Conservation (phyloP, 2,888 invertebrate genomes). For the Hoplodrina blanda region DNA sequence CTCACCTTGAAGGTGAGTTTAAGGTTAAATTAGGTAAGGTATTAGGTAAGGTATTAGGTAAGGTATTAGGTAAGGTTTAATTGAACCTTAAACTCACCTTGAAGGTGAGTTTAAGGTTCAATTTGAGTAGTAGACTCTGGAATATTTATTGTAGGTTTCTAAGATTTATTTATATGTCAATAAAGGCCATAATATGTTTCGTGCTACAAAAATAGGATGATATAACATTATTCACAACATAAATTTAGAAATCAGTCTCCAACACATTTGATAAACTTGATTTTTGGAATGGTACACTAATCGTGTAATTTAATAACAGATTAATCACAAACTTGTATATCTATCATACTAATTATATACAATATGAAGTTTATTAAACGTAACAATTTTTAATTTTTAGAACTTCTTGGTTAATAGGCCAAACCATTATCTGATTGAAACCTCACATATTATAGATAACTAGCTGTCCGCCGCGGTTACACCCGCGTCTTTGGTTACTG, state of each 20-base stretch:
- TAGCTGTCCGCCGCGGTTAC: too few relatives aligned
- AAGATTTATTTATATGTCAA: slow-evolving; percentile 1
- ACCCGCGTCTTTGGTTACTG: too few relatives aligned
- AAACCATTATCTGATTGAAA: slow-evolving; percentile 26
- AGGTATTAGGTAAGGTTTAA: too few relatives aligned
- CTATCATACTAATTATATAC: slow-evolving; percentile 51
- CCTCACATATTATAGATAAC: slow-evolving; percentile 9
- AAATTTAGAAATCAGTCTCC: slow-evolving; percentile 62
- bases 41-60: too few relatives aligned
- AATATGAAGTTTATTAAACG: slow-evolving; percentile 21
- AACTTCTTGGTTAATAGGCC: slow-evolving; percentile 49
- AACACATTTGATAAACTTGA: slow-evolving; percentile 44
- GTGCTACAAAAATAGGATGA: slow-evolving; percentile 50
- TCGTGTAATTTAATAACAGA: slow-evolving; percentile 29
- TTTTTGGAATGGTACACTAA: slow-evolving; percentile 59
- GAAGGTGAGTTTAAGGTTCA: too few relatives aligned
- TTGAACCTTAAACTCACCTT: neutral
- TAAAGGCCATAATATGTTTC: slow-evolving; percentile 30
- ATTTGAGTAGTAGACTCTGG: too few relatives aligned
- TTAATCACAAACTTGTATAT: slow-evolving; percentile 30
- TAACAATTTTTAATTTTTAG: slow-evolving; percentile 41
- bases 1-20: too few relatives aligned
- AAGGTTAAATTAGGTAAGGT: too few relatives aligned
- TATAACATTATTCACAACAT: slow-evolving; percentile 43
- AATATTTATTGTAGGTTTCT: slow-evolving; percentile 8